These are phyloP conservation scores for Tethea ocularis DNA, from an alignment of 2,888 invertebrate species.

Conservation along the genomic window DNA sequence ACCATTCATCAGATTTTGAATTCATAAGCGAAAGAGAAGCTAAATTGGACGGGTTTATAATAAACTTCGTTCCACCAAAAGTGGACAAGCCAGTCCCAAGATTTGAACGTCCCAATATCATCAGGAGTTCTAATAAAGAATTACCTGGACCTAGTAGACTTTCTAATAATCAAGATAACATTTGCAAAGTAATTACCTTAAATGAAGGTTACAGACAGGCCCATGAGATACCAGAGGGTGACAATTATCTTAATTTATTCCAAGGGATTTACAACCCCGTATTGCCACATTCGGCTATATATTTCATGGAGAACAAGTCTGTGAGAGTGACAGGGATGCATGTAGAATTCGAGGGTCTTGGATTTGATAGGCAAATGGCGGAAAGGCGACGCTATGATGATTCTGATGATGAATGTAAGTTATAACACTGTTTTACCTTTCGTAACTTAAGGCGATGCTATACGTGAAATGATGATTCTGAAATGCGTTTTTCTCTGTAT, in stretches of 20 bases:
- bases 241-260: slow-evolving; percentile 54
- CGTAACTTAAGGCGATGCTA: too few species aligned
- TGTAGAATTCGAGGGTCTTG: slow-evolving; percentile 42
- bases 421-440: not conserved
- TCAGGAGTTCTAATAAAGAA: not conserved
- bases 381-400: slow-evolving; percentile 23
- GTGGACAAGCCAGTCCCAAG: slow-evolving; percentile 12
- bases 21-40: slow-evolving; percentile 68
- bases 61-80: slow-evolving; percentile 25
- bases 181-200: not conserved
- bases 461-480: too few species aligned
- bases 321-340: slow-evolving; percentile 39
- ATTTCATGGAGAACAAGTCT: slow-evolving; percentile 54
- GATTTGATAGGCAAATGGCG: slow-evolving; percentile 43
- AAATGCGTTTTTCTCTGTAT: too few species aligned
- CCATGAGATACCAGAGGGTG: slow-evolving; percentile 50
- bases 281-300: slow-evolving; percentile 24
- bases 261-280: slow-evolving; percentile 32
- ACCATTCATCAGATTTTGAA: slow-evolving; percentile 71
- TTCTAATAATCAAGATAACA: not conserved
- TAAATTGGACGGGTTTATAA: slow-evolving; percentile 34
- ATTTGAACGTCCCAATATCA: not conserved
- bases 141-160: not conserved
- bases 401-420: slow-evolving; percentile 54
- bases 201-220: not conserved